Percentiles rank a stretch among this genome's conserved stretches.
Conservation (phyloP, 2,888 invertebrate species). For the Callinectes sapidus region DNA sequence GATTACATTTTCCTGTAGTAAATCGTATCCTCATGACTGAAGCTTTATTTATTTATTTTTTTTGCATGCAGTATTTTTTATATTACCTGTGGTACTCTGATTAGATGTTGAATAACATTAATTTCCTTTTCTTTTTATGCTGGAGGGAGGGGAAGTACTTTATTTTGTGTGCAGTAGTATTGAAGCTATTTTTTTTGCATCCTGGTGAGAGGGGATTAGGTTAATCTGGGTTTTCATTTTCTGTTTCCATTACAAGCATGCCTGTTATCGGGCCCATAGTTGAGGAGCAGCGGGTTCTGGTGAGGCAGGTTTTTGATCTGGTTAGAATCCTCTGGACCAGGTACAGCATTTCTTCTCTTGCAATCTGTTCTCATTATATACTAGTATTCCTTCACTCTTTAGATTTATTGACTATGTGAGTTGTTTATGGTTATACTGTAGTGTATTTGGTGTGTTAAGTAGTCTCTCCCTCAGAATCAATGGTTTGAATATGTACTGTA, state of each 20-base stretch:
- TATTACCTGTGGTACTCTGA: background rate
- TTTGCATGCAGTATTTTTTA: background rate
- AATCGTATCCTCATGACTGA: background rate
- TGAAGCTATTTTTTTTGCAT: background rate
- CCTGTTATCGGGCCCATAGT: slow-evolving; percentile 64
- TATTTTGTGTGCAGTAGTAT: background rate
- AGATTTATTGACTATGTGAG: background rate
- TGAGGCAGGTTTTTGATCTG: slow-evolving; percentile 49
- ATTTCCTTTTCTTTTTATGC: background rate
- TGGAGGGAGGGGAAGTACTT: background rate
- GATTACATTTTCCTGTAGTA: background rate
- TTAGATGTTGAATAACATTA: background rate
- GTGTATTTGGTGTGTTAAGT: background rate
- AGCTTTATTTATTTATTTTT: background rate
- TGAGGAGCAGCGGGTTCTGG: slow-evolving; percentile 57
- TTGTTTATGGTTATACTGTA: background rate
- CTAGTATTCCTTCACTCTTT: background rate
- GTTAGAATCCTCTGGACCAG: slow-evolving; percentile 59
- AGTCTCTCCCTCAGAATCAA: background rate
- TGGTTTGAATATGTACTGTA: background rate
- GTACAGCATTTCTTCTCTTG: slow-evolving; percentile 35
- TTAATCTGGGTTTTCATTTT: slow-evolving; percentile 17
- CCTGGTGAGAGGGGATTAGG: background rate
- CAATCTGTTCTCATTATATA: background rate
- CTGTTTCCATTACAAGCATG: slow-evolving; percentile 68